These are phyloP conservation scores for Ostrea denselamellosa DNA, from an alignment of 1,140 invertebrate genomes.

Conservation along the genomic window DNA sequence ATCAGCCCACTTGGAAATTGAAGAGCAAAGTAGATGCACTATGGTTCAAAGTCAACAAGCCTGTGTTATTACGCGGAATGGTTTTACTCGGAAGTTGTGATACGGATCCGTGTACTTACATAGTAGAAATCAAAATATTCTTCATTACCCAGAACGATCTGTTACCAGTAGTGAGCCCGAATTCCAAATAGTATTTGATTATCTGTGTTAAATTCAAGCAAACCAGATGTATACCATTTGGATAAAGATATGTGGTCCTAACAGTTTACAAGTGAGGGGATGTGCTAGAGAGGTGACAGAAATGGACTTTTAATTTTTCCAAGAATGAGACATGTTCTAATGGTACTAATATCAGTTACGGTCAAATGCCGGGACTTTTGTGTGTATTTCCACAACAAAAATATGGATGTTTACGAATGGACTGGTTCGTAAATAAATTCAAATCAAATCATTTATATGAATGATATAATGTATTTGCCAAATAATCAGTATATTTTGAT, in stretches of 20 bases:
- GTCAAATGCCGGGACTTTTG: constrained; percentile 1
- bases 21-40: not conserved
- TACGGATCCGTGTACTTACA: not conserved
- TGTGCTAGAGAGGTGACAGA: not conserved
- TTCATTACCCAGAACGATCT: not conserved
- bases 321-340: not conserved
- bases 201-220: not conserved
- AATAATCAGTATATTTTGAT: not conserved
- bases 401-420: too few species aligned
- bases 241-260: not conserved
- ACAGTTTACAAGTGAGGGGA: not conserved
- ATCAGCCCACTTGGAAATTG: not conserved
- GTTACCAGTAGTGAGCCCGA: not conserved
- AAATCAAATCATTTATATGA: not conserved
- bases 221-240: not conserved
- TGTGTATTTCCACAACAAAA: too few species aligned
- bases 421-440: not conserved
- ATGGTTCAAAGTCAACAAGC: not conserved
- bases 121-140: not conserved
- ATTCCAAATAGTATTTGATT: not conserved
- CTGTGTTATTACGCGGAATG: not conserved
- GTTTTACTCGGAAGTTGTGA: not conserved
- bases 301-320: not conserved
- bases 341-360: not conserved
- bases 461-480: not conserved